Evolutionary conservation across 2,113 vertebrate species (phyloP), one percentile per base, ranked within the genome.

Genomic region (Daphoenositta chrysoptera): DNA sequence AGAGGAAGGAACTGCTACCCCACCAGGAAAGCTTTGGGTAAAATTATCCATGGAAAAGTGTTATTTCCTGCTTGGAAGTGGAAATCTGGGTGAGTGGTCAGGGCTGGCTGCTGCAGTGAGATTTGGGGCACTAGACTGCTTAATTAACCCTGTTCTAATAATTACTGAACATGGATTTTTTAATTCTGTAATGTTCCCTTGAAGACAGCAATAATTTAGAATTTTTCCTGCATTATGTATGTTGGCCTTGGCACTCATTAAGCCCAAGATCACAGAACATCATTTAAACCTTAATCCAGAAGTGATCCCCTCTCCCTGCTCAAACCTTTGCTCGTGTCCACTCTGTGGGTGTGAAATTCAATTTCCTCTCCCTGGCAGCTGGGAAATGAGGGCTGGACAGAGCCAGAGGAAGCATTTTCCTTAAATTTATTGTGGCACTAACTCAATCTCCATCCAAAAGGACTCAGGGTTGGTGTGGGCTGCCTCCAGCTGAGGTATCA

Each of bases 361-460:
- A 96, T 92, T 95, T 81, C 96, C 69, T 94, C 89, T 88, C 81
- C 69, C 87, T 6, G 82, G 96, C 94, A 97, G 80, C 82, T 30
- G 77, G 63, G 86, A 80, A 81, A 92, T 39, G 90, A 92, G 50
- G 71, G 51, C 75, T 79, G 89, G 19, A 44, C 50, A 89, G 53
- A 94, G 70, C 58, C 79, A 64, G 63, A 44, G 87, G 58, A 57
- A 80, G 65, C 37, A 24, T 83, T 76, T 85, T 24, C 11, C 71
- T 90, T 76, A 7, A 30, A 83, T 93, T 97, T 90, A 75, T 73
- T 64, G 42, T 69, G 66, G 58, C 79, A 31, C 72, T 50, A 15
- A 88, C 63, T 44, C 84, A 76, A 40, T 89, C 73, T 84, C 78
- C 73, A 37, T 76, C 57, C 21, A 6, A 44, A 60, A 60, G n/a